Conservation (phyloP, 2,888 invertebrate species). For the Camptogramma bilineatum region DNA sequence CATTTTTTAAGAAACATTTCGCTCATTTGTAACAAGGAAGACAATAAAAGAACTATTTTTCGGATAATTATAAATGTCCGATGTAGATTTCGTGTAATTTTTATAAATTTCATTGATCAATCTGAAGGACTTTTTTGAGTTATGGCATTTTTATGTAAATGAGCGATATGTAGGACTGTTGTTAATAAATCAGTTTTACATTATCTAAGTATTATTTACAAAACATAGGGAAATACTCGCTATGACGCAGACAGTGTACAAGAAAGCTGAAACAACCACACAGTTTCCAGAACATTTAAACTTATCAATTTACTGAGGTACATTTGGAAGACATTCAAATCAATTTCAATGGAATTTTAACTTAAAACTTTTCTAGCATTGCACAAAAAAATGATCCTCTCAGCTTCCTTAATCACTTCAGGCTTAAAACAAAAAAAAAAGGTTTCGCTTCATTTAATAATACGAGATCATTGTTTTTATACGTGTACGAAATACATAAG, state of each 20-base stretch:
- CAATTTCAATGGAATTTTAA: slow-evolving; percentile 9
- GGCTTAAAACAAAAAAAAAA: slow-evolving; percentile 42
- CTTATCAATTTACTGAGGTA: slow-evolving; percentile 31
- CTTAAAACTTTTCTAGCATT: background rate
- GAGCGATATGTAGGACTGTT: too few relatives aligned
- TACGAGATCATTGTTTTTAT: slow-evolving; percentile 81
- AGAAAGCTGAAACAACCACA: slow-evolving; percentile 25
- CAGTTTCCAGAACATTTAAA: slow-evolving; percentile 11
- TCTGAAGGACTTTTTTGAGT: too few relatives aligned
- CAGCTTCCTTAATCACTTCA: slow-evolving; percentile 23
- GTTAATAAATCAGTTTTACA: too few relatives aligned
- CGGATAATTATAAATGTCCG: background rate
- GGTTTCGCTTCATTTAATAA: slow-evolving; percentile 60
- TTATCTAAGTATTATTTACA: background rate
- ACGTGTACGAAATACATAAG: slow-evolving; percentile 55
- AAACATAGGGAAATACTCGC: slow-evolving; percentile 7
- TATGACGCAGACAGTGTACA: slow-evolving; percentile 25
- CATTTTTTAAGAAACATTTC: background rate
- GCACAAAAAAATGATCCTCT: slow-evolving; percentile 11
- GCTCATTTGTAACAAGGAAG: background rate
- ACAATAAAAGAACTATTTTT: background rate
- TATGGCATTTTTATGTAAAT: too few relatives aligned
- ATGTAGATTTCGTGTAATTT: too few relatives aligned
- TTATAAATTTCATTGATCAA: too few relatives aligned
- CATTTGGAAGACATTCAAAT: slow-evolving; percentile 29